These are phyloP conservation scores for Chelon labrosus DNA, from an alignment of 2,797 vertebrate genomes.

Conservation along the genomic window DNA sequence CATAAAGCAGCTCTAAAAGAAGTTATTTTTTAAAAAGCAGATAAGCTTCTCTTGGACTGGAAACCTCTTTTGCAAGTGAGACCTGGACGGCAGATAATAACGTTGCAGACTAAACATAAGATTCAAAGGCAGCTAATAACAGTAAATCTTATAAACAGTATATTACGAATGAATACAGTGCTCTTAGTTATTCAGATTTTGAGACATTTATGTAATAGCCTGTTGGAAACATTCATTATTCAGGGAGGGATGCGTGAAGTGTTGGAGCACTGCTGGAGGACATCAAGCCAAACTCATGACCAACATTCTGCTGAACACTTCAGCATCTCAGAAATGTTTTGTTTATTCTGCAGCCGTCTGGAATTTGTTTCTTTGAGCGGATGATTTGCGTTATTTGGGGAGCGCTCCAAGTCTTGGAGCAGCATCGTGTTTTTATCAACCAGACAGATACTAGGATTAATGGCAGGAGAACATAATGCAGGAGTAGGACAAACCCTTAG, in stretches of 20 bases:
- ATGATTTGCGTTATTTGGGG: constrained; percentile 50
- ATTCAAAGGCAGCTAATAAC: not conserved
- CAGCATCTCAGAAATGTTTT: constrained; percentile 59
- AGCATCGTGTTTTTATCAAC: constrained; percentile 56
- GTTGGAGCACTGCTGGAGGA: constrained; percentile 28
- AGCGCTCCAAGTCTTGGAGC: constrained; percentile 41
- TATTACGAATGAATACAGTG: not conserved
- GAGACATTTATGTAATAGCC: constrained; percentile 47
- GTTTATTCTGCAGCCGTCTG: constrained; percentile 69
- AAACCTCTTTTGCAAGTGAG: not conserved
- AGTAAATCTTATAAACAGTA: constrained; percentile 6
- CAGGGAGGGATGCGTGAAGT: constrained; percentile 47
- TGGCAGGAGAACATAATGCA: constrained; percentile 18
- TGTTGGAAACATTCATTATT: constrained; percentile 48
- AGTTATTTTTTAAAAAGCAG: not conserved
- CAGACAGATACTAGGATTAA: constrained; percentile 60
- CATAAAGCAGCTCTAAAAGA: not conserved
- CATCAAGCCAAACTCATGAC: constrained; percentile 51
- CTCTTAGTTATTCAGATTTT: constrained; percentile 32
- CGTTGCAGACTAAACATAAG: not conserved
- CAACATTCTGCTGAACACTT: constrained; percentile 50
- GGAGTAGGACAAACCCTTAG: constrained; percentile 15
- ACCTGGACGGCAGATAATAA: not conserved
- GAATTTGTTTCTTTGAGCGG: constrained; percentile 66
- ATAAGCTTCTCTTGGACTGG: not conserved